phyloP scores from a whole-genome alignment of 2,797 vertebrate species.

The Remorina albescens region DNA sequence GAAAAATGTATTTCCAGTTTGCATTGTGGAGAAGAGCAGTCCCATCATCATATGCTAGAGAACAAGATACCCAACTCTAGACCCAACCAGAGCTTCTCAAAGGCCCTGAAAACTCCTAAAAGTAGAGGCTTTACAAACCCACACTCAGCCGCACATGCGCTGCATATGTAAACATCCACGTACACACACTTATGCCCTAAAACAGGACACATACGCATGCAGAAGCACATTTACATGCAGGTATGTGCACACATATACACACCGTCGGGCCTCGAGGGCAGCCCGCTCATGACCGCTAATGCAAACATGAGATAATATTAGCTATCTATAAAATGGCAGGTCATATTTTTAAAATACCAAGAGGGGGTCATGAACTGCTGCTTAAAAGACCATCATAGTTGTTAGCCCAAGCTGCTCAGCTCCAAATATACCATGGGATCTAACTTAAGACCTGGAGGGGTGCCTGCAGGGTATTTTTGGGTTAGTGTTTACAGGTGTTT shows the following conservation, averaged over 20 bases:
- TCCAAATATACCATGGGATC: constrained; percentile 67
- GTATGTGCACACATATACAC: constrained; percentile 51
- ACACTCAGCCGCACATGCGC: constrained; percentile 24
- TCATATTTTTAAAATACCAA: constrained; percentile 77
- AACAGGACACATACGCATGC: constrained; percentile 23
- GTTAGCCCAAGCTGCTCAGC: constrained; percentile 57
- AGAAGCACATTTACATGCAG: constrained; percentile 44
- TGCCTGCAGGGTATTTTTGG: constrained; percentile 77
- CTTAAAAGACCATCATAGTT: constrained; percentile 73
- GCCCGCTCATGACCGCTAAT: constrained; percentile 57
- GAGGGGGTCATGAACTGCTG: constrained; percentile 75
- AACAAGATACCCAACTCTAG: constrained; percentile 50
- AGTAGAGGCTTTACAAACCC: constrained; percentile 47
- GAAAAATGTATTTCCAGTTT: background rate
- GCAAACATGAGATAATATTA: constrained; percentile 79
- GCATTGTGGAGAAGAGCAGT: background rate
- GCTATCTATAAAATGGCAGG: constrained; percentile 68
- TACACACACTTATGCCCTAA: constrained; percentile 16
- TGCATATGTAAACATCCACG: constrained; percentile 40
- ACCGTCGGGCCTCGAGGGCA: constrained; percentile 47
- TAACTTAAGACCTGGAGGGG: constrained; percentile 76
- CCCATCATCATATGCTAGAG: background rate
- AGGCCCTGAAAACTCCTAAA: constrained; percentile 37
- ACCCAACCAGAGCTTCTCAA: constrained; percentile 40
- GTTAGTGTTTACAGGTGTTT: constrained; percentile 78